Percentiles rank a stretch among this genome's conserved stretches.
Conservation (phyloP, 2,888 invertebrate species). For the Spodoptera littoralis region DNA sequence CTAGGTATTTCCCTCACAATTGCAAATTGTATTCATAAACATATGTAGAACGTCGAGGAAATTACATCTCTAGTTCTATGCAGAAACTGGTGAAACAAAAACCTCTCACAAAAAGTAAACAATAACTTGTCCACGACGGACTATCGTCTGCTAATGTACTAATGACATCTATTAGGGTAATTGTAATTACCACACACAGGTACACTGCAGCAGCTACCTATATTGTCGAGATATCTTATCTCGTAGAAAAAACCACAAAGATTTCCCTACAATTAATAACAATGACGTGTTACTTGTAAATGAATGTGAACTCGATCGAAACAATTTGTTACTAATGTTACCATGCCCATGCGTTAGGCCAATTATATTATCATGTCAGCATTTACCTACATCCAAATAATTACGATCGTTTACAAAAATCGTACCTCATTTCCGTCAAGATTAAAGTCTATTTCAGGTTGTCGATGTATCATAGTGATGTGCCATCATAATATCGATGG, state of each 20-base stretch:
- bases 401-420: too few relatives aligned
- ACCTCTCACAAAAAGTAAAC: constrained; percentile 1
- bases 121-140: constrained; percentile 6
- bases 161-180: constrained; percentile 19
- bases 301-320: constrained; percentile 10
- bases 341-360: constrained; percentile 29
- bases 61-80: background rate
- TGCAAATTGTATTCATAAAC: constrained; percentile 1
- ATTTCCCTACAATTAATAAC: constrained; percentile 31
- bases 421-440: too few relatives aligned
- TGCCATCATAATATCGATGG: constrained; percentile 27
- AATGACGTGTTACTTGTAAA: constrained; percentile 24
- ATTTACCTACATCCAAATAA: background rate
- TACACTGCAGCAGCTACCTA: constrained; percentile 4
- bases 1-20: background rate
- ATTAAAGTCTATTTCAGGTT: too few relatives aligned
- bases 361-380: constrained; percentile 19
- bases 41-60: background rate
- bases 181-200: constrained; percentile 3
- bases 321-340: constrained; percentile 28
- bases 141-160: constrained; percentile 4
- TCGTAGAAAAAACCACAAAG: constrained; percentile 9
- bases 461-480: too few relatives aligned
- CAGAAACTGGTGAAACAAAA: too few relatives aligned
- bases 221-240: constrained; percentile 14